Conservation (phyloP, 2,113 vertebrate genomes). For the Daubentonia madagascariensis region DNA sequence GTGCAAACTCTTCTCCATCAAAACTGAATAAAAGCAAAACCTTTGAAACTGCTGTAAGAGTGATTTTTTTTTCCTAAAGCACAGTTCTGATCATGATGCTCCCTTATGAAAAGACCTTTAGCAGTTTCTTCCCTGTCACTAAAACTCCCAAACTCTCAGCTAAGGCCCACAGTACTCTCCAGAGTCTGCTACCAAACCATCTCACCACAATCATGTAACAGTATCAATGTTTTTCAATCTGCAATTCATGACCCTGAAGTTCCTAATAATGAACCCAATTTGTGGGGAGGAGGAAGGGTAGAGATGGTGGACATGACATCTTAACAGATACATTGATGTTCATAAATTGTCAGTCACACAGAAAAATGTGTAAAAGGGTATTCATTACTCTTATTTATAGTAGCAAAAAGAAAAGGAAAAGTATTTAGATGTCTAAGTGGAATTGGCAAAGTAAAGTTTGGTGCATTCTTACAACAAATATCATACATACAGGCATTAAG, state of each 20-base stretch:
- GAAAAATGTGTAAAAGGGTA: background rate
- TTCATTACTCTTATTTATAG: background rate
- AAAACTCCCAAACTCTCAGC: background rate
- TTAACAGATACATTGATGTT: background rate
- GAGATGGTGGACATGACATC: background rate
- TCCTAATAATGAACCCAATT: background rate
- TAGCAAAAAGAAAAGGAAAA: background rate
- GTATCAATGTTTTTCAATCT: background rate
- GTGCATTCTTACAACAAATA: background rate
- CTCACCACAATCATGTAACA: background rate
- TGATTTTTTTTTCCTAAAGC: background rate
- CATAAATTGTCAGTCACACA: background rate
- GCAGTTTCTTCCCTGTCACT: background rate
- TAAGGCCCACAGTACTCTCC: background rate
- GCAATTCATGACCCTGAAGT: background rate
- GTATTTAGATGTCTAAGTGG: background rate
- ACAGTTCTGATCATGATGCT: background rate
- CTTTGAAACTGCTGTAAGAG: background rate
- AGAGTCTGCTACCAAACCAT: background rate
- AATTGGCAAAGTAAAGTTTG: background rate
- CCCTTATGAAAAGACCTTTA: background rate
- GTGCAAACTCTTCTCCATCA: background rate
- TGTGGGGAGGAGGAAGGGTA: too few relatives aligned
- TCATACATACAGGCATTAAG: background rate
- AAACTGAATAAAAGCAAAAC: background rate